These are phyloP conservation scores for Pachyuromys duprasi DNA, from an alignment of 2,797 vertebrate species.

Conservation along the genomic window DNA sequence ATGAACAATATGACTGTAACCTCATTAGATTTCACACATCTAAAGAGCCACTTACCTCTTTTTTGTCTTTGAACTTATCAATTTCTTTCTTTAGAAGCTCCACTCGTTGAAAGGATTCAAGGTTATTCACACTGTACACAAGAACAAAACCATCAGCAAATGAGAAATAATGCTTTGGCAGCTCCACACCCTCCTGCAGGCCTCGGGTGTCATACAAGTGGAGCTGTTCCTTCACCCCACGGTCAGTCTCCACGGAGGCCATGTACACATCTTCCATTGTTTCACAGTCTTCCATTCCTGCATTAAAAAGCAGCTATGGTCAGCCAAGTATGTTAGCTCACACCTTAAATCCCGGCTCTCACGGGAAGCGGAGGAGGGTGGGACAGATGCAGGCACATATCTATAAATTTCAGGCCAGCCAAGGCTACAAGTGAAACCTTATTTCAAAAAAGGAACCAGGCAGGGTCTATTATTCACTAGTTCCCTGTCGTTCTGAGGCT, in stretches of 20 bases:
- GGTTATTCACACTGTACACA: constrained; percentile 95
- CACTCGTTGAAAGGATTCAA: constrained; percentile 94
- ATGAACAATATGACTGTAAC: background rate
- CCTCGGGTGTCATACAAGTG: constrained; percentile 96
- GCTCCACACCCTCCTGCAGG: constrained; percentile 92
- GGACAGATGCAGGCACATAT: background rate
- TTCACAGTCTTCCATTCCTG: constrained; percentile 92
- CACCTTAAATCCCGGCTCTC: background rate
- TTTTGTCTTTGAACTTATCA: constrained; percentile 95
- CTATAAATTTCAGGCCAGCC: background rate
- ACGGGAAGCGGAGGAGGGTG: too few relatives aligned
- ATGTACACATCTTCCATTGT: constrained; percentile 97
- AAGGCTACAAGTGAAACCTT: background rate
- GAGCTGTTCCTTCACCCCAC: constrained; percentile 95
- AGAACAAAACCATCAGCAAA: constrained; percentile 96
- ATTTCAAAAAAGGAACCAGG: background rate
- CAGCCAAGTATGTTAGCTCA: background rate
- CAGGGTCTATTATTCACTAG: background rate
- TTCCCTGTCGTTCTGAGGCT: background rate
- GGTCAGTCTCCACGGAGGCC: constrained; percentile 95
- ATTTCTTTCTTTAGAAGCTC: constrained; percentile 96
- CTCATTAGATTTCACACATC: background rate
- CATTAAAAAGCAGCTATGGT: constrained; percentile 32
- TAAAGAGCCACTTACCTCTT: constrained; percentile 90
- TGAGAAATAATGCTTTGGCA: constrained; percentile 96